Base-by-base conservation (phyloP, 2,888 invertebrate genomes). In the Macrophya alboannulata region DNA sequence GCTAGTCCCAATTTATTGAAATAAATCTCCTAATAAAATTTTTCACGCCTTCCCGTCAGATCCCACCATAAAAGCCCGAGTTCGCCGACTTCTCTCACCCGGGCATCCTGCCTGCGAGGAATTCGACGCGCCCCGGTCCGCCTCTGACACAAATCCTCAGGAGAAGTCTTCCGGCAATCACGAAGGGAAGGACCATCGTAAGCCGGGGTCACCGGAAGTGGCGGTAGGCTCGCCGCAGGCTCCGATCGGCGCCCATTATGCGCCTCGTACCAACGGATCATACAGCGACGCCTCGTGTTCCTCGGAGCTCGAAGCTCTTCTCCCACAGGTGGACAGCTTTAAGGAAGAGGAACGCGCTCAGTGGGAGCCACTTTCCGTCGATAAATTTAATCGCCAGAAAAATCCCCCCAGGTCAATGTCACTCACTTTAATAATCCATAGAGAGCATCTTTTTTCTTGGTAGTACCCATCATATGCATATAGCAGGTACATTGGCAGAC, bases 61-160 rank as follows among this genome's bases (percentile, higher is more conserved):
- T 96, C 97, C 98, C 89, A 96, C 97, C 94, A 96, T 98, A 93
- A 98, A 98, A 94, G 97, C 97, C 88, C 96, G 96, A 91, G 96
- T 97, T 90, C 95, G 96, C 92, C 96, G 97, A 90, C 96, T 97
- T 93, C 94, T 97, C 89, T 95, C 96, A 84, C 95, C 96, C 89
- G 95, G 90, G 84, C 92, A 91, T 79, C 87, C 95, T 86, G 90
- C 89, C 86, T 92, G 92, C 88, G 94, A 93, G 88, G 94, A 94
- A 82, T 94, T 93, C 89, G 93, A 94, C 90, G 55, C 15, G 84
- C 85, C 86, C 45, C 71, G 71, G 79, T 82, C 86, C 86, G 86
- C 88, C 88, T 85, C 68, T 83, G 82, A 86, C 85, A 90, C 88
- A 87, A 89, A 90, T 86, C 87, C 89, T 17, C 88, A 88, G 82